Evolutionary conservation across 2,797 vertebrate genomes (phyloP), one percentile per base, ranked within the genome.

Genomic region (Lacerta agilis): DNA sequence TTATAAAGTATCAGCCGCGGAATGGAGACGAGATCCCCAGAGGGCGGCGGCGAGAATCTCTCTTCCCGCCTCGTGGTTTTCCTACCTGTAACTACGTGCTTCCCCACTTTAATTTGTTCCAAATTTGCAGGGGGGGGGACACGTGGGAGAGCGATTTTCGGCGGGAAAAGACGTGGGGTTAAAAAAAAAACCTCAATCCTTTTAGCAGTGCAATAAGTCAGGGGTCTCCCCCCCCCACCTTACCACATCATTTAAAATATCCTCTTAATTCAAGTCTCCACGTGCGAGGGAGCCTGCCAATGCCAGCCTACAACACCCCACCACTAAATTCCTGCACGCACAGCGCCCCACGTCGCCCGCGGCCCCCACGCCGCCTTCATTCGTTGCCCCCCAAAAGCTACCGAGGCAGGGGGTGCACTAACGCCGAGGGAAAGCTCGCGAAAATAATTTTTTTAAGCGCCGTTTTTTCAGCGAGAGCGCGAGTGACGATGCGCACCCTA

Each of bases 321-420:
- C n/a, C 18, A 18, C n/a, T 1, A 45, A 67, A 8, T 2, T 25
- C 49, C n/a, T 29, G 8, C 33, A 64, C 3, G 61, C 36, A 15
- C 49, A 55, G 49, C 49, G 49, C 49, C 49, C 49, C 49, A 55
- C 49, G 49, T 49, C 45, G 45, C 45, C 8, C 7, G 23, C 9
- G 23, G 3, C 8, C 61, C 7, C 38, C 9, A 36, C 20, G 76
- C 43, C 25, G 5, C 80, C 6, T 41, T 18, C 13, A 25, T 9
- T 45, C 29, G 7, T 38, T 3, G 33, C 8, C 3, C 3, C 49
- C 49, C 49, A 55, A 15, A 55, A 55, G 13, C 3, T 55, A 15
- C 13, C 2, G 5, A 41, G 9, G 3, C 8, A 33, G 0, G 10
- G 1, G 15, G 4, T 9, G 3, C 43, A 27, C 8, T 38, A 20